Percentiles rank a stretch among this genome's conserved stretches.
phyloP scores from a whole-genome alignment of 2,888 invertebrate species.

The Philaethria dido region DNA sequence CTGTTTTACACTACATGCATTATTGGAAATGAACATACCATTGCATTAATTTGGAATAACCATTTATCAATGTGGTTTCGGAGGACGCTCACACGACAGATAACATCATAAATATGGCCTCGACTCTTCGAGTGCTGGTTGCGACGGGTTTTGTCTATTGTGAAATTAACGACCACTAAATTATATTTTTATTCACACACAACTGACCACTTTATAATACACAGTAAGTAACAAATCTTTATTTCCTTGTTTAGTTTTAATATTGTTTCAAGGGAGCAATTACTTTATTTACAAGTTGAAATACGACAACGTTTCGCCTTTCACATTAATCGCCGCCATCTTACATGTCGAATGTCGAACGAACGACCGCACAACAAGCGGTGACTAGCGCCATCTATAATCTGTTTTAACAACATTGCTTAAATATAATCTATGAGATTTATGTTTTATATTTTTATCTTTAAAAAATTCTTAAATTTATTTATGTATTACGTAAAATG shows the following conservation, averaged over 20 bases:
- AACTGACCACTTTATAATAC: slow-evolving; percentile 63
- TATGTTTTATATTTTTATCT: not conserved
- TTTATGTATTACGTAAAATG: too few species aligned
- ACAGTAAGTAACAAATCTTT: slow-evolving; percentile 61
- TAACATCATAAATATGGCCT: slow-evolving; percentile 88
- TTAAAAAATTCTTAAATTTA: not conserved
- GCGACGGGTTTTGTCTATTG: slow-evolving; percentile 82
- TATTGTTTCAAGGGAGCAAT: slow-evolving; percentile 63
- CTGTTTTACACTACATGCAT: slow-evolving; percentile 49
- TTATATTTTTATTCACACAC: slow-evolving; percentile 58
- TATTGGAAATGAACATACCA: slow-evolving; percentile 70
- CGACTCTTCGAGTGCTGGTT: slow-evolving; percentile 78
- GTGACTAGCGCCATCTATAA: slow-evolving; percentile 85
- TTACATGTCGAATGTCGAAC: slow-evolving; percentile 81
- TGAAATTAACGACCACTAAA: slow-evolving; percentile 74
- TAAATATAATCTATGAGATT: not conserved
- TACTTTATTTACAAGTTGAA: slow-evolving; percentile 81
- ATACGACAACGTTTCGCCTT: slow-evolving; percentile 85
- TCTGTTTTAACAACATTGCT: slow-evolving; percentile 44
- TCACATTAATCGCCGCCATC: slow-evolving; percentile 88
- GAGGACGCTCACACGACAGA: slow-evolving; percentile 82
- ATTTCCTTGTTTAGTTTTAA: slow-evolving; percentile 54
- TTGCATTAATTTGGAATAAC: slow-evolving; percentile 70
- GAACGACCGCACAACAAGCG: slow-evolving; percentile 85
- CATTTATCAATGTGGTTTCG: slow-evolving; percentile 77